Evolutionary conservation across 2,888 invertebrate species (phyloP).

Genomic region (Drosophila falleni): DNA sequence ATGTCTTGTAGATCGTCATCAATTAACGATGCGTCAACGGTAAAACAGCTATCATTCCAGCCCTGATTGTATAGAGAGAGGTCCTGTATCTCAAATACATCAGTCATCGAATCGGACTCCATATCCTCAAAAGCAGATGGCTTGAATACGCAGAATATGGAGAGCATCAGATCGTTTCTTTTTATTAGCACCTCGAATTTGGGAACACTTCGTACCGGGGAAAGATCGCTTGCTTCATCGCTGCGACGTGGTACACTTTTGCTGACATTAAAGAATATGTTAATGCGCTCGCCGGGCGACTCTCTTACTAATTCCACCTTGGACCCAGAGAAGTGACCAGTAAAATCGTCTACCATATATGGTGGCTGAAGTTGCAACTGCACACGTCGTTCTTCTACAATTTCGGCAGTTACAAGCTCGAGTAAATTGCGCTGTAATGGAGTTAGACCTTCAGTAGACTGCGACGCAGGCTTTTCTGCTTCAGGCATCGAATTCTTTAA

Average conservation of each 20-base stretch:
- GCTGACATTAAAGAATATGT: conserved; percentile 52
- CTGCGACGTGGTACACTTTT: conserved; percentile 48
- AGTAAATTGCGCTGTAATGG: conserved; percentile 38
- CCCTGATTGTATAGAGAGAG: conserved; percentile 32
- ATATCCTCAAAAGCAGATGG: conserved; percentile 31
- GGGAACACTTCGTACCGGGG: conserved; percentile 46
- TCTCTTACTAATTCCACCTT: conserved; percentile 41
- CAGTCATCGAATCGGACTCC: conserved; percentile 9
- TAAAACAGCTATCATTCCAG: conserved; percentile 52
- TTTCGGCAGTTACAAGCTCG: conserved; percentile 48
- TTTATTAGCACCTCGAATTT: conserved; percentile 54
- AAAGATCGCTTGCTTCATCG: conserved; percentile 25
- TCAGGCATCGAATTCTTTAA: conserved; percentile 13
- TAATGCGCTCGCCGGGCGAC: conserved; percentile 30
- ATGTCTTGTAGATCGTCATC: conserved; percentile 44
- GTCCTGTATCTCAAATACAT: conserved; percentile 47
- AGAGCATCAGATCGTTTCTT: conserved; percentile 36
- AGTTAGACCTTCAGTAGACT: conserved; percentile 7
- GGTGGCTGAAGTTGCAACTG: conserved; percentile 42
- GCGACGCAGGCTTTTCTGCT: conserved; percentile 1
- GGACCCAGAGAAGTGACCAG: conserved; percentile 33
- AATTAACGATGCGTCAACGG: conserved; percentile 45
- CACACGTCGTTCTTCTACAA: conserved; percentile 48
- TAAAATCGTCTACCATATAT: conserved; percentile 39
- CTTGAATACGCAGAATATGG: conserved; percentile 44